Base-by-base conservation (phyloP, 2,888 invertebrate species). In the Ernsta delagoae region DNA sequence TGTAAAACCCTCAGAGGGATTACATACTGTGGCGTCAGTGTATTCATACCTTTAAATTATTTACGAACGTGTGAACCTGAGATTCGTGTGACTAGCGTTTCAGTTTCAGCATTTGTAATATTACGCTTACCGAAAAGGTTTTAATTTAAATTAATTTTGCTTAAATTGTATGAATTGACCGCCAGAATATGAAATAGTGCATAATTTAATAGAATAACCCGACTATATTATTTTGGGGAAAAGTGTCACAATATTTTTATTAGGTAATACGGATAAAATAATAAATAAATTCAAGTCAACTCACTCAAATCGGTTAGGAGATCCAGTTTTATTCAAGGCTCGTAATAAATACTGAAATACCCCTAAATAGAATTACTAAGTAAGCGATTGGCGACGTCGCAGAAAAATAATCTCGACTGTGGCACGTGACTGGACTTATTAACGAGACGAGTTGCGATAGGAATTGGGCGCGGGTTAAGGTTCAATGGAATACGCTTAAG, bases 1-100 rank as follows among this genome's bases (percentile, higher is more conserved):
- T 69, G 70, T 59, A 69, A 70, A 70, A 45, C 63, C 69, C 63
- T 70, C 68, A 70, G 70, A 70, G 70, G 64, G 68, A 72, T 67
- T 70, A 70, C n/a, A 12, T 41, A 63, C 34, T 63, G 69, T 66
- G 45, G 39, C 53, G 36, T 54, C 12, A 54, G 16, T 60, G 59
- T 65, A 56, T 71, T 66, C 59, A 69, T 63, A 53, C 59, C 50
- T 62, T 57, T 68, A 41, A 66, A 59, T 66, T 70, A 63, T 70
- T 53, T 53, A 53, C 53, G 53, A 53, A 59, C 54, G 67, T 36
- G 43, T 16, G 64, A 62, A n/a, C 41, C 72, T 53, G 41, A 7
- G 41, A 67, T 54, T 67, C 34, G 12, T 41, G 39, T 4, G 11
- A 57, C n/a, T n/a, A n/a, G 34, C n/a, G n/a, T n/a, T 36, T 31